phyloP scores from a whole-genome alignment of 2,113 vertebrate genomes.

The Toxotes jaculatrix region DNA sequence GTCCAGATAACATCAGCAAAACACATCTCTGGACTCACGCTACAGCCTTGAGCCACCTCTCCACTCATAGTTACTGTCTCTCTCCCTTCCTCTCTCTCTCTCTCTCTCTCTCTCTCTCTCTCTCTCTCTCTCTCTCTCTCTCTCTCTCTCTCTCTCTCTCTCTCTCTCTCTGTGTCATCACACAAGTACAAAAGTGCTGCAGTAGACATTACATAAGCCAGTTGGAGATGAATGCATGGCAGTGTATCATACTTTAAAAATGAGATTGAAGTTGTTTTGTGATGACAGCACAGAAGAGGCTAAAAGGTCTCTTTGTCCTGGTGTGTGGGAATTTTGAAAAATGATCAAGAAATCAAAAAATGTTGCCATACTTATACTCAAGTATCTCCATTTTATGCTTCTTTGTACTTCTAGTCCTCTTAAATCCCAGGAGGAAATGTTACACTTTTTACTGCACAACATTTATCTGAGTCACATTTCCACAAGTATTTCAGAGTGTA shows the following conservation, averaged over 20 bases:
- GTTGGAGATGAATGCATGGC: slow-evolving; percentile 24
- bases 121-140: not conserved
- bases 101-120: not conserved
- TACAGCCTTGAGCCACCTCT: slow-evolving; percentile 63
- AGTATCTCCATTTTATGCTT: not conserved
- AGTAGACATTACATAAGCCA: slow-evolving; percentile 61
- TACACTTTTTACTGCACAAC: not conserved
- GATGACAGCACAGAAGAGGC: slow-evolving; percentile 17
- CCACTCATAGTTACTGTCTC: slow-evolving; percentile 30
- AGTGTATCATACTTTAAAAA: slow-evolving; percentile 47
- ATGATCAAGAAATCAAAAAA: not conserved
- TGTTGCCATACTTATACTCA: not conserved
- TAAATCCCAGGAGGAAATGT: not conserved
- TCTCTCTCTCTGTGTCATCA: slow-evolving; percentile 30
- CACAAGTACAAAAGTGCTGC: slow-evolving; percentile 40
- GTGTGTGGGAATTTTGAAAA: not conserved
- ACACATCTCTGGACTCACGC: slow-evolving; percentile 79
- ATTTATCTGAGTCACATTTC: not conserved
- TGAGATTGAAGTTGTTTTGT: slow-evolving; percentile 27
- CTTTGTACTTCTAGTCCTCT: not conserved
- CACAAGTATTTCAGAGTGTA: not conserved
- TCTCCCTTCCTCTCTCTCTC: not conserved
- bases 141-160: no score
- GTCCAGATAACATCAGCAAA: slow-evolving; percentile 79
- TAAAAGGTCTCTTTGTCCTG: slow-evolving; percentile 11